Evolutionary conservation across 2,888 invertebrate species (phyloP).

Genomic region (Zygogramma bicolorata): DNA sequence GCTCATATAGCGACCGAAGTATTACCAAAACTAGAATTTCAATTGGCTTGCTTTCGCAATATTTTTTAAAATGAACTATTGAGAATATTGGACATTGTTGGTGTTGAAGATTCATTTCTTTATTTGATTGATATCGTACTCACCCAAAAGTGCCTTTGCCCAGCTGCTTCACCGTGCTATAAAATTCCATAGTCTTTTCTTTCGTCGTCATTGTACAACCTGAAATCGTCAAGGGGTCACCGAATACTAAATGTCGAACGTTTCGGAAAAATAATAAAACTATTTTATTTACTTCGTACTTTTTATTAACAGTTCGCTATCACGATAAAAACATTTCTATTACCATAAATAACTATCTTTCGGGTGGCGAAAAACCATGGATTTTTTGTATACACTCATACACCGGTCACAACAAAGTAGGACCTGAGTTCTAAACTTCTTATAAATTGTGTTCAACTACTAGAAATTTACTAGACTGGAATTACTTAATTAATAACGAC

Average conservation of each 20-base stretch:
- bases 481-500: too few relatives aligned
- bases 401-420: not conserved
- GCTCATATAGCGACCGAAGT: too few relatives aligned
- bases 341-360: not conserved
- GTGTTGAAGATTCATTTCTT: not conserved
- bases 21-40: too few relatives aligned
- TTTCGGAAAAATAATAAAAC: not conserved
- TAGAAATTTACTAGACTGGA: too few relatives aligned
- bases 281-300: not conserved
- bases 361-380: not conserved
- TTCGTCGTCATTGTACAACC: not conserved
- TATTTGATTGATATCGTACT: conserved; percentile 30
- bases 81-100: not conserved
- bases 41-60: too few relatives aligned
- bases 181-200: conserved; percentile 54
- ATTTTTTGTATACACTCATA: not conserved
- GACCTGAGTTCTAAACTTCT: too few relatives aligned
- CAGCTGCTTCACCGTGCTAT: conserved; percentile 66
- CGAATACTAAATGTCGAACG: not conserved
- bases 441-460: too few relatives aligned
- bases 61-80: too few relatives aligned
- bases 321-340: conserved; percentile 12
- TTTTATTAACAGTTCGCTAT: conserved; percentile 6
- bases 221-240: not conserved
- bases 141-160: conserved; percentile 74